phyloP scores from a whole-genome alignment of 2,113 vertebrate species.

The Marcusenius ussheri region DNA sequence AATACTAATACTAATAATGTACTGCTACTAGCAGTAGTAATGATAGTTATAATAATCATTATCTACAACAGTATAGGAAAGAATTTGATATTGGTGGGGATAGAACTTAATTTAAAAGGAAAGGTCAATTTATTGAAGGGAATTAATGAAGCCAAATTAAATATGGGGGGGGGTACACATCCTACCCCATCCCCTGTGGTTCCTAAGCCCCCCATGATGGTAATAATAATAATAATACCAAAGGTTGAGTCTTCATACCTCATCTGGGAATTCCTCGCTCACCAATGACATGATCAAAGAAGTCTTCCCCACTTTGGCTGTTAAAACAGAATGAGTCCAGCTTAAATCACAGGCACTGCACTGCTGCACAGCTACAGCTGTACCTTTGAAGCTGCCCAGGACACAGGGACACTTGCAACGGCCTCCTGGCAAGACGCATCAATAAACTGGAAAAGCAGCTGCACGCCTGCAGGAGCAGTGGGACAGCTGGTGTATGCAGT shows the following conservation, averaged over 20 bases:
- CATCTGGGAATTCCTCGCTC: constrained; percentile 94
- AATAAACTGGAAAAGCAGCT: neutral
- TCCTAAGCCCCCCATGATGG: neutral
- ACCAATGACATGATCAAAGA: constrained; percentile 97
- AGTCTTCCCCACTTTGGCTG: constrained; percentile 97
- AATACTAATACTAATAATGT: neutral
- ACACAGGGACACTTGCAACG: neutral
- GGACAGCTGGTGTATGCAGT: neutral
- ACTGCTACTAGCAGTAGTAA: neutral
- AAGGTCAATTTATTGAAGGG: neutral
- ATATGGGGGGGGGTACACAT: neutral
- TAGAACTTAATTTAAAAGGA: neutral
- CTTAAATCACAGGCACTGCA: neutral
- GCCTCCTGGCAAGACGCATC: neutral
- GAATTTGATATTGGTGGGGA: neutral
- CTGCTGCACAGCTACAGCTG: neutral
- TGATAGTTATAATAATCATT: neutral
- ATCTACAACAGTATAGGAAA: neutral
- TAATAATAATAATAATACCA: neutral
- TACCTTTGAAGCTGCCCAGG: neutral
- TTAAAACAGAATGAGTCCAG: constrained; percentile 37
- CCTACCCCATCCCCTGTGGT: neutral
- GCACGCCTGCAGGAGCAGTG: neutral
- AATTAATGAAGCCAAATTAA: neutral
- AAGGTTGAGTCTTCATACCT: constrained; percentile 61